phyloP scores from a whole-genome alignment of 2,113 vertebrate species.

The Hylia prasina region DNA sequence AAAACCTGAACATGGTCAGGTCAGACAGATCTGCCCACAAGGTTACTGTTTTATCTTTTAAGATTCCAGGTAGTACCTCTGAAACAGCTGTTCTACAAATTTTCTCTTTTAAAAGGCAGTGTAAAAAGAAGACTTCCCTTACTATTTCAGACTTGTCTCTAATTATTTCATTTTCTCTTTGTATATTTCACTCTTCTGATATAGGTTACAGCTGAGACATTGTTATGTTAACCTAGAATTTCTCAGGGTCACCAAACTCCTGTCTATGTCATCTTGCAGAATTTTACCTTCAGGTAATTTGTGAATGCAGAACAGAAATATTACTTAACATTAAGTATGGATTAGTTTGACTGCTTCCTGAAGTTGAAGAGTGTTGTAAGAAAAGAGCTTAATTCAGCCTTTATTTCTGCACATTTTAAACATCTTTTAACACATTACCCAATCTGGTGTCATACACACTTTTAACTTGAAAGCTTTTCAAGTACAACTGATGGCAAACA shows the following conservation, averaged over 20 bases:
- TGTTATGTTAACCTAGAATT: background rate
- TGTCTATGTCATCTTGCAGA: background rate
- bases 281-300: background rate
- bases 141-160: background rate
- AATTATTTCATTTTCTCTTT: background rate
- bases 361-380: background rate
- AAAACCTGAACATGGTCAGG: background rate
- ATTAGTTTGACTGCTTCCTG: background rate
- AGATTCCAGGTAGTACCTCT: background rate
- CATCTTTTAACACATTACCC: background rate
- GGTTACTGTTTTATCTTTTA: background rate
- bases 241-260: background rate
- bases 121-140: background rate
- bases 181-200: background rate
- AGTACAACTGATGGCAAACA: background rate
- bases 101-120: background rate
- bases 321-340: background rate
- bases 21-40: background rate
- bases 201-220: background rate
- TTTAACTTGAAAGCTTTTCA: background rate
- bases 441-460: background rate
- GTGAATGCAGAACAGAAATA: background rate
- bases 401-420: background rate
- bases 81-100: background rate
- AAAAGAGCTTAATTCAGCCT: background rate